These are phyloP conservation scores for Antitype chi DNA, from an alignment of 2,888 invertebrate genomes.

Conservation along the genomic window DNA sequence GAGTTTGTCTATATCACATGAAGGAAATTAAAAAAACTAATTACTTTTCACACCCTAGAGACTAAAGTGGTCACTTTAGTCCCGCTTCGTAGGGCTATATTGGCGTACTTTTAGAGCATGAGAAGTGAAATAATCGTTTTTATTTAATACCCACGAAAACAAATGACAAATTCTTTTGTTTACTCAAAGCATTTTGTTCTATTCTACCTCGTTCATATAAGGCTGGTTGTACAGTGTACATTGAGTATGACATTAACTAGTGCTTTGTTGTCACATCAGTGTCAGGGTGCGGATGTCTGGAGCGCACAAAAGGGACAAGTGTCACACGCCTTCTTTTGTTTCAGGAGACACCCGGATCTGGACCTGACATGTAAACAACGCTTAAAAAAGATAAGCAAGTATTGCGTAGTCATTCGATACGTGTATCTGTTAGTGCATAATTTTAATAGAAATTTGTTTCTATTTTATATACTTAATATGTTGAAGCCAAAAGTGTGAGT, in stretches of 20 bases:
- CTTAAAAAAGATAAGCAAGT: constrained; percentile 21
- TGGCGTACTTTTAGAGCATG: too few relatives aligned
- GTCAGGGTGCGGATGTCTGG: constrained; percentile 43
- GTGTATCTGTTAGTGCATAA: neutral
- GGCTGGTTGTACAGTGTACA: constrained; percentile 17
- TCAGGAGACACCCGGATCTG: constrained; percentile 32
- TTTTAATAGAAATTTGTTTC: neutral
- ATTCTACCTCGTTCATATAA: constrained; percentile 2
- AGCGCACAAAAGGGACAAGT: constrained; percentile 45
- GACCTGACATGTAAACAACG: constrained; percentile 32
- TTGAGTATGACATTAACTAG: constrained; percentile 44
- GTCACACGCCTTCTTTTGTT: constrained; percentile 56
- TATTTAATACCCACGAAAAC: neutral
- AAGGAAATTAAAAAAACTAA: too few relatives aligned
- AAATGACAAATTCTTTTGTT: constrained; percentile 10
- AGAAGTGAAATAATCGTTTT: neutral
- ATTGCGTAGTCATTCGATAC: constrained; percentile 18
- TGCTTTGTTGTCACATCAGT: constrained; percentile 62
- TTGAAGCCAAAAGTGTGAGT: neutral
- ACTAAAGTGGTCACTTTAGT: too few relatives aligned
- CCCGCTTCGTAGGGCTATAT: too few relatives aligned
- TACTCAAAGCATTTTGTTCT: constrained; percentile 2
- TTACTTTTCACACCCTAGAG: too few relatives aligned
- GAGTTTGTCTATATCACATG: too few relatives aligned
- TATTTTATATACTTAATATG: neutral